These are phyloP conservation scores for Podilymbus podiceps DNA, from an alignment of 2,113 vertebrate species.

Conservation along the genomic window DNA sequence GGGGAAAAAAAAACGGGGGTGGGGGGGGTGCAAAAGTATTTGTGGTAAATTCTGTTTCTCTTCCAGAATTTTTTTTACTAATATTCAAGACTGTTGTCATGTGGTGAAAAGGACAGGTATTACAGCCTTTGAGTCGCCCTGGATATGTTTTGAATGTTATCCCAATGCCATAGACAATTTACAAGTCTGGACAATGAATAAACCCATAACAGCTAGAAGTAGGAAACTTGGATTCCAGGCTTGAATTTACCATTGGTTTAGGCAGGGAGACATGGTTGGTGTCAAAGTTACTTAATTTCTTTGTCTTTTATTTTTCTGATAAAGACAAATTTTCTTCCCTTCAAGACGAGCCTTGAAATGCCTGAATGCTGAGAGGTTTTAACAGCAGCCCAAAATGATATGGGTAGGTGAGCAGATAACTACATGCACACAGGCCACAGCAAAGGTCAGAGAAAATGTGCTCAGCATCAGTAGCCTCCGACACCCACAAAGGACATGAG, in stretches of 20 bases:
- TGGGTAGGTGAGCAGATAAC: not conserved
- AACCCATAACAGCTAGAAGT: not conserved
- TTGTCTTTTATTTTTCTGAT: not conserved
- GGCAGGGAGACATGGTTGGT: accelerated
- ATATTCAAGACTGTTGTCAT: not conserved
- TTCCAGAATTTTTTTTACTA: not conserved
- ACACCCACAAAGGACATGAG: not conserved
- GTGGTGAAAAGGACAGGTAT: not conserved
- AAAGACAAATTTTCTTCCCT: not conserved
- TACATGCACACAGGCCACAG: not conserved
- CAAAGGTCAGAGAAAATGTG: not conserved
- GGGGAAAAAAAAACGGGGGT: accelerated
- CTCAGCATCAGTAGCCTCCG: not conserved
- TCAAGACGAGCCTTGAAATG: not conserved
- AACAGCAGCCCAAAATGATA: accelerated
- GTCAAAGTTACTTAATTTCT: not conserved
- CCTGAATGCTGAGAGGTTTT: not conserved
- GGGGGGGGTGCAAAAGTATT: not conserved
- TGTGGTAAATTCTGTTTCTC: not conserved
- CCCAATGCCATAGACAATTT: not conserved
- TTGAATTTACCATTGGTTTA: not conserved
- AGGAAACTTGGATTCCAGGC: not conserved
- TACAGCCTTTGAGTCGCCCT: not conserved
- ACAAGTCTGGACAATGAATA: accelerated
- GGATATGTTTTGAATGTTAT: not conserved